phyloP scores from a whole-genome alignment of 2,797 vertebrate species.

The Bovichtus diacanthus region DNA sequence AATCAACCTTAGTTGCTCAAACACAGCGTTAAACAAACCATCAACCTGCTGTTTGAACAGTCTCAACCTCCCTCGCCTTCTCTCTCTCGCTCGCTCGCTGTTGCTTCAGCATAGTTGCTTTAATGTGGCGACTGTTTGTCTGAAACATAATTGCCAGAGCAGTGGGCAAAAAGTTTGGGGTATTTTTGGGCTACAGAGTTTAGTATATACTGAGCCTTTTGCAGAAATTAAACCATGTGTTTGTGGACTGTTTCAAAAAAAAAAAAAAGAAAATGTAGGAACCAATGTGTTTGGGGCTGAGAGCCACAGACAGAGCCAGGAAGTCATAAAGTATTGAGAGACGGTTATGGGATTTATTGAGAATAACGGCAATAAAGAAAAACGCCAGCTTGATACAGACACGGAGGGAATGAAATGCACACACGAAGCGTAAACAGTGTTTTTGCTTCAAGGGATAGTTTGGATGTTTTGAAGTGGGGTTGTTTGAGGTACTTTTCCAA shows the following conservation, averaged over 20 bases:
- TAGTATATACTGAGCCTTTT: background rate
- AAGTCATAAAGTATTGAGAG: background rate
- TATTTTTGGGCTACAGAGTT: background rate
- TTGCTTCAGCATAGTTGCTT: background rate
- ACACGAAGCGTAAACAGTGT: background rate
- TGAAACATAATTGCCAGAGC: background rate
- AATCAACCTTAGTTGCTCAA: conserved; percentile 55
- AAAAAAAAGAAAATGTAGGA: background rate
- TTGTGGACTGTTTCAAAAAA: background rate
- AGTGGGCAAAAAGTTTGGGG: background rate
- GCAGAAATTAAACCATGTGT: background rate
- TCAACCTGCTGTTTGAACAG: conserved; percentile 57
- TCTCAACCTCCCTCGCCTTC: background rate
- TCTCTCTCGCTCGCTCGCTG: background rate
- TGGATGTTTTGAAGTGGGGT: no score
- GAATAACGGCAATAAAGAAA: background rate
- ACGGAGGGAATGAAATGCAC: background rate
- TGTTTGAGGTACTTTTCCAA: no score
- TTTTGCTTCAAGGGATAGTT: no score
- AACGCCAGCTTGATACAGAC: background rate
- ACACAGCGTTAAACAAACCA: conserved; percentile 52
- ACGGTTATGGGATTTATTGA: background rate
- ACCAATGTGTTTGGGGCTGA: background rate
- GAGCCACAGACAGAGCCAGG: background rate
- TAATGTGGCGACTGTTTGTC: background rate